Base-by-base conservation (phyloP, 2,888 invertebrate species). In the Aelia acuminata region DNA sequence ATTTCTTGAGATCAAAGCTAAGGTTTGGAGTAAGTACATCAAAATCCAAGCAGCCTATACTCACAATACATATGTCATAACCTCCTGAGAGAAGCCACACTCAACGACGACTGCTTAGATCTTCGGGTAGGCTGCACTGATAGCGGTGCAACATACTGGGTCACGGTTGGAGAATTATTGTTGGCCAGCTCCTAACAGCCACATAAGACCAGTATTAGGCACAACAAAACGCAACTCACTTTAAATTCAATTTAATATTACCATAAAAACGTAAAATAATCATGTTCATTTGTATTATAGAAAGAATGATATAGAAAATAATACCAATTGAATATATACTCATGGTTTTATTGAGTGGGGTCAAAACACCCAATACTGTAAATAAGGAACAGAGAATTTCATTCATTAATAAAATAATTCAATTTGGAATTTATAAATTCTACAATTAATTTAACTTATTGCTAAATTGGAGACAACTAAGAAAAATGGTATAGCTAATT, bases 61-160 rank as follows among this genome's bases (percentile, higher is more conserved):
- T 90, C 88, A 90, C 90, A 70, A 84, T 89, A 89, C 88, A 89
- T 87, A 49, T 90, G 90, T 94, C 95, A 95, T 94, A 95, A 95
- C 93, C 95, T 94, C 91, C 96, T 94, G 91, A 96, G 93, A 91
- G 95, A 94, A 91, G 95, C 95, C 91, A 94, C 94, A 91, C 94
- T 94, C 91, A 95, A 92, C 89, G 94, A 94, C 91, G 95, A 94
- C 89, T 90, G 90, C 92, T 95, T 95, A 91, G 95, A 95, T 94
- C 96, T 96, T 92, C 97, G 94, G 91, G 96, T 96, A 90, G 96
- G 96, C 93, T 97, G 97, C 92, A 96, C 96, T 89, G 97, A 96
- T 93, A 96, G 94, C 90, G 96, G 97, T 91, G 96, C 96, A 91
- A 95, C 94, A 57, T 90, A 90, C n/a, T 90, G 89, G 13, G 93